These are phyloP conservation scores for Parascotia fuliginaria DNA, from an alignment of 2,888 invertebrate genomes.

Conservation along the genomic window DNA sequence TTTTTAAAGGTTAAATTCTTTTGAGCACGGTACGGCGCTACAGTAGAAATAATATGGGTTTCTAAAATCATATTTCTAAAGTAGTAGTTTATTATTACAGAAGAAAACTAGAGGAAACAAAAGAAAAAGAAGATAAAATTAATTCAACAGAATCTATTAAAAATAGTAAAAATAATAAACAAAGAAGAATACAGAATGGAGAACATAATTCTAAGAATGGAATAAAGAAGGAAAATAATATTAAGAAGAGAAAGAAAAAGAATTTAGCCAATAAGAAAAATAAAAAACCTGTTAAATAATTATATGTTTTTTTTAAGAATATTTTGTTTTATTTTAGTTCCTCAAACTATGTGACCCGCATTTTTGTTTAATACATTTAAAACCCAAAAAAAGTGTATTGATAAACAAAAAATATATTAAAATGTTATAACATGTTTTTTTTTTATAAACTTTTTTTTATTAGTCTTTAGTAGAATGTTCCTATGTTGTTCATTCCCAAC, in stretches of 20 bases:
- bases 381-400: too few relatives aligned
- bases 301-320: slow-evolving; percentile 15
- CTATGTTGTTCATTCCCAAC: too few relatives aligned
- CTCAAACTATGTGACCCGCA: too few relatives aligned
- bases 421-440: too few relatives aligned
- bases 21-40: too few relatives aligned
- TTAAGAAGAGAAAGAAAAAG: slow-evolving; percentile 40
- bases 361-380: too few relatives aligned
- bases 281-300: slow-evolving; percentile 39
- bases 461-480: too few relatives aligned
- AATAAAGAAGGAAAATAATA: slow-evolving; percentile 31
- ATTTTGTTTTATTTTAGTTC: background rate
- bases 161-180: slow-evolving; percentile 62
- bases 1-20: too few relatives aligned
- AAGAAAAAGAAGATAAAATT: slow-evolving; percentile 43
- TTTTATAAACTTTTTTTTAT: too few relatives aligned
- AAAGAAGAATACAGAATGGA: slow-evolving; percentile 58
- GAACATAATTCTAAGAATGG: slow-evolving; percentile 29
- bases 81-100: slow-evolving; percentile 57
- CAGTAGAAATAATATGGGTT: too few relatives aligned
- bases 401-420: too few relatives aligned
- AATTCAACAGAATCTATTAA: slow-evolving; percentile 53
- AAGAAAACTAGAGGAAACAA: slow-evolving; percentile 64
- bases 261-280: slow-evolving; percentile 41
- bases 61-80: too few relatives aligned